phyloP scores from a whole-genome alignment of 1,140 invertebrate genomes.

The Apis cerana region DNA sequence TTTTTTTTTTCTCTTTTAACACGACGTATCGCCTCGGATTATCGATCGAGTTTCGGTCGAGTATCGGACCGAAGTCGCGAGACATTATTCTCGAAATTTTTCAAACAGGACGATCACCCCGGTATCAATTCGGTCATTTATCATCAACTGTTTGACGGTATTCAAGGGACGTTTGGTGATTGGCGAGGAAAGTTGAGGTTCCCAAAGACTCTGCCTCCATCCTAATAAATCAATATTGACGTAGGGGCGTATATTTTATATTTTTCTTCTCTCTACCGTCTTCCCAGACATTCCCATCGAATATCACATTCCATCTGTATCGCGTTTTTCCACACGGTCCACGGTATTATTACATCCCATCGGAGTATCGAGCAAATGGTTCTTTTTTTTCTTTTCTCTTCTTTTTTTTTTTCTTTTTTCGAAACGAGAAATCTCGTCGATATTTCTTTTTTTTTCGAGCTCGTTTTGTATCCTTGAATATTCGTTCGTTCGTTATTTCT shows the following conservation, averaged over 20 bases:
- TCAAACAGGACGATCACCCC: slow-evolving; percentile 6
- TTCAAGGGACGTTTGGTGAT: slow-evolving; percentile 14
- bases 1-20: too few relatives aligned
- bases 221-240: slow-evolving; percentile 51
- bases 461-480: neutral
- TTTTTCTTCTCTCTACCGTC: neutral
- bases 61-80: neutral
- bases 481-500: too few relatives aligned
- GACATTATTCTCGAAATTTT: neutral
- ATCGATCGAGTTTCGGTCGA: neutral
- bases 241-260: slow-evolving; percentile 3
- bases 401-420: neutral
- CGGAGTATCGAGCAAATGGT: neutral
- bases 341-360: neutral
- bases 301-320: slow-evolving; percentile 24
- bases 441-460: neutral
- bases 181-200: slow-evolving; percentile 35
- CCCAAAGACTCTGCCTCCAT: slow-evolving; percentile 6
- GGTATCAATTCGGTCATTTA: slow-evolving; percentile 30
- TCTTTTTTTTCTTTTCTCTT: neutral
- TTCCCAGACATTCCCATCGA: neutral
- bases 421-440: neutral
- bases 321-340: neutral
- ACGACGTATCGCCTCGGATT: neutral
- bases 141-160: slow-evolving; percentile 32